phyloP scores from a whole-genome alignment of 2,113 vertebrate species.

The Recurvirostra avosetta region DNA sequence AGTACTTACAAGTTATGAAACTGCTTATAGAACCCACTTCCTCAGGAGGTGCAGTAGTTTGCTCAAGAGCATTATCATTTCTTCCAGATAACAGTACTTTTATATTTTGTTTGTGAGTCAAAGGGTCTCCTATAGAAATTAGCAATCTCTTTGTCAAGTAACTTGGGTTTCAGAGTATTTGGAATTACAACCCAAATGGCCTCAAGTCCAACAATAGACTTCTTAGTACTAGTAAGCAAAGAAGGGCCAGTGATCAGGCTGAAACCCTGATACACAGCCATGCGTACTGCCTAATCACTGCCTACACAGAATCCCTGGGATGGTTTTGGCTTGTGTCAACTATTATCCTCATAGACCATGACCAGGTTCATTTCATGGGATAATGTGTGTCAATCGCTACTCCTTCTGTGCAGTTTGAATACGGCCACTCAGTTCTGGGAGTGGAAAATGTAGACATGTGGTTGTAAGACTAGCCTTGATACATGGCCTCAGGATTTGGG shows the following conservation, averaged over 20 bases:
- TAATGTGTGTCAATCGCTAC: fast-evolving
- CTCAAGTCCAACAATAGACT: background rate
- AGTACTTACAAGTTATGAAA: background rate
- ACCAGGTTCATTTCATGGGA: background rate
- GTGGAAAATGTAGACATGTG: background rate
- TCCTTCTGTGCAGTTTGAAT: background rate
- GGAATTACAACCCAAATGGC: background rate
- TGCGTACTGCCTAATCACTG: background rate
- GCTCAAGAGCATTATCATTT: background rate
- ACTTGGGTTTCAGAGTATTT: background rate
- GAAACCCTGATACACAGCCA: background rate
- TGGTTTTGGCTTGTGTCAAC: background rate
- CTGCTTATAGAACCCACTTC: background rate
- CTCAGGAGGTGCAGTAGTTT: background rate
- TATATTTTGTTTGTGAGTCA: background rate
- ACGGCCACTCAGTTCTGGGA: background rate
- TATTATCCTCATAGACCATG: background rate
- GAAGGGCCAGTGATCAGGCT: background rate
- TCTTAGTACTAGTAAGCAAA: background rate
- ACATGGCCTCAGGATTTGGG: background rate
- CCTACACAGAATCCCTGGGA: background rate
- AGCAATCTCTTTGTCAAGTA: background rate
- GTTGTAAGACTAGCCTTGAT: background rate
- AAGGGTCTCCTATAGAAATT: background rate
- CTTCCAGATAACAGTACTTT: background rate